Base-by-base conservation (phyloP, 2,888 invertebrate genomes). In the Tanaodytes sp. region DNA sequence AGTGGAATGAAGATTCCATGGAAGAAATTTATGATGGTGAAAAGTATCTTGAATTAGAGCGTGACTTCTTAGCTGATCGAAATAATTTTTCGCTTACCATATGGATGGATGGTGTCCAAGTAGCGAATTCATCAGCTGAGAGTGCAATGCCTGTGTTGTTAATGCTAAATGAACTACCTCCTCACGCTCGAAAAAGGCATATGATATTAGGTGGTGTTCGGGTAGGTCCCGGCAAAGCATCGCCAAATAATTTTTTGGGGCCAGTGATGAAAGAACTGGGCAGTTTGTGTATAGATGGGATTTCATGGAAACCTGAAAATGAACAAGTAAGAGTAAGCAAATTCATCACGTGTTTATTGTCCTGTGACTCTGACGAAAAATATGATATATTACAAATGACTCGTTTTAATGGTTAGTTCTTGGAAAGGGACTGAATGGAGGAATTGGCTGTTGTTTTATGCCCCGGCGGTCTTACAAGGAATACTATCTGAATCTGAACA, bases 371-470 rank as follows among this genome's bases (percentile, higher is more conserved):
- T 12, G 37, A 51, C 8, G 18, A 6, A n/a, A 37, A 39, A 15
- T 51, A 23, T 2, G 49, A 51, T 2, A 18, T 51, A 15, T 8
- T 51, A 1, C 1, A n/a, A 0, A 51, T 51, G 49, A 51, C 49
- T 2, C 37, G 49, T 1, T 51, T 51, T 16, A 51, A 51, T 6
- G 49, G 49, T 0, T 37, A 51, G 11, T 37, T 18, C n/a, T 1
- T 65, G 65, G 70, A 70, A 61, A 45, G 59, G 51, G 6, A 37
- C 45, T 15, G 70, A 70, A 45, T 61, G 55, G 52, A 42, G 64
- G 8, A 70, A 71, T 37, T 71, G 42, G 31, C 2, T 66, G 2
- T 6, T 66, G 6, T 62, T 46, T 33, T 66, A 48, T 42, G 45
- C 33, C 16, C 42, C 57, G 1, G 30, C 27, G 0, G 46, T 40